Evolutionary conservation across 2,797 vertebrate genomes (phyloP), one percentile per base, ranked within the genome.

Genomic region (Microchirus variegatus): DNA sequence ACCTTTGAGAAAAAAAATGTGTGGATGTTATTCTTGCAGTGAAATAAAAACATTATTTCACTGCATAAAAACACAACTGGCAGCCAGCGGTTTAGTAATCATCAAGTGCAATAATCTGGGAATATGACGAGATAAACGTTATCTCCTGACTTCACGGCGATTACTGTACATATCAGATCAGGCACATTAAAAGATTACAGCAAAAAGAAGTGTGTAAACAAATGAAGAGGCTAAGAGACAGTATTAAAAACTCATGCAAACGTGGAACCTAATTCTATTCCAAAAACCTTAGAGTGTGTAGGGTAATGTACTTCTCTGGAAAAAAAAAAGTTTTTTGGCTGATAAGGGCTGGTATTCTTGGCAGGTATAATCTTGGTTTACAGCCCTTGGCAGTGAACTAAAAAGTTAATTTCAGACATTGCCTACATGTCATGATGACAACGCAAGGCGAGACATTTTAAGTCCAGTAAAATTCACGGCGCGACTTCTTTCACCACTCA

Each of bases 361-460:
- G 76, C 73, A 86, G 82, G 81, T 83, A 50, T 50, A 53, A 66
- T 81, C 80, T 82, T 59, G 63, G 62, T 78, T 78, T 77, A 67
- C 53, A 72, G 71, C 66, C 63, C 36, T 69, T 70, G 73, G 81
- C 78, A 43, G 52, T 14, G 55, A 77, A 70, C 55, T 71, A 71
- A 63, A 73, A 81, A 77, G 46, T 76, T 74, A 61, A 87, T 82
- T 84, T 79, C 74, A 83, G 69, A 72, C 54, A 53, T 59, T 70
- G 58, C 61, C 60, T 53, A 52, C 78, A 65, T 65, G 74, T 62
- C 60, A 64, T 18, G 49, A 73, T 60, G 78, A 78, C 76, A 75
- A 55, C 62, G 54, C 67, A 73, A 58, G 62, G 54, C 55, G 9
- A 69, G 66, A 49, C 40, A 59, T 64, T 82, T 79, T 55, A 58